Evolutionary conservation across 2,797 vertebrate genomes (phyloP).

Genomic region (Gallirallus australis): DNA sequence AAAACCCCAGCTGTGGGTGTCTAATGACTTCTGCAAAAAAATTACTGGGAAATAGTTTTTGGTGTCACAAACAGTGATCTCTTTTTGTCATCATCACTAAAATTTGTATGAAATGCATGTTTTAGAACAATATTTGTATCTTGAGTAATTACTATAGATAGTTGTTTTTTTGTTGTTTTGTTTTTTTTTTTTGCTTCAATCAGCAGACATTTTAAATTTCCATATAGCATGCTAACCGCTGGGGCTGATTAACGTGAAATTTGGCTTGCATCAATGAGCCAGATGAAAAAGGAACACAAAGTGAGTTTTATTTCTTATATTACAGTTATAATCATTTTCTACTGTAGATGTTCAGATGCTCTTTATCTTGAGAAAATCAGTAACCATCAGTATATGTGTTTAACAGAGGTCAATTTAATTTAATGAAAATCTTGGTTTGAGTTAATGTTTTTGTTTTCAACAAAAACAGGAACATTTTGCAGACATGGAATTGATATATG

Average conservation of each 20-base stretch:
- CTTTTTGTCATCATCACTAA: not conserved
- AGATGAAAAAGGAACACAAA: conserved; percentile 58
- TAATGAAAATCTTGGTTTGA: not conserved
- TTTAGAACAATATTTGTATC: not conserved
- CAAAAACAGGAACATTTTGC: not conserved
- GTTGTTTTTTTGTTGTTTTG: not conserved
- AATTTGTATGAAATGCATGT: not conserved
- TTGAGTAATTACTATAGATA: not conserved
- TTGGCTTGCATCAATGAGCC: conserved; percentile 44
- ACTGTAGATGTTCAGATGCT: conserved; percentile 26
- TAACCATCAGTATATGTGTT: not conserved
- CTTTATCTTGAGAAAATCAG: conserved; percentile 53
- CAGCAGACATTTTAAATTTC: conserved; percentile 57
- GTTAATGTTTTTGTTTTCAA: not conserved
- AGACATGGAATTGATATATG: not conserved
- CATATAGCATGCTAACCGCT: conserved; percentile 23
- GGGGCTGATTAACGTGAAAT: conserved; percentile 65
- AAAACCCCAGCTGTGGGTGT: not conserved
- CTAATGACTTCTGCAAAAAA: not conserved
- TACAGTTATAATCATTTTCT: conserved; percentile 28
- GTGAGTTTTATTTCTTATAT: conserved; percentile 57
- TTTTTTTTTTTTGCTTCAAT: not conserved
- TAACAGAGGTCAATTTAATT: not conserved
- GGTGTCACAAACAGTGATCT: not conserved
- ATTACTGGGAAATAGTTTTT: not conserved